phyloP scores from a whole-genome alignment of 2,888 invertebrate genomes.

The Drosophila infuscata region DNA sequence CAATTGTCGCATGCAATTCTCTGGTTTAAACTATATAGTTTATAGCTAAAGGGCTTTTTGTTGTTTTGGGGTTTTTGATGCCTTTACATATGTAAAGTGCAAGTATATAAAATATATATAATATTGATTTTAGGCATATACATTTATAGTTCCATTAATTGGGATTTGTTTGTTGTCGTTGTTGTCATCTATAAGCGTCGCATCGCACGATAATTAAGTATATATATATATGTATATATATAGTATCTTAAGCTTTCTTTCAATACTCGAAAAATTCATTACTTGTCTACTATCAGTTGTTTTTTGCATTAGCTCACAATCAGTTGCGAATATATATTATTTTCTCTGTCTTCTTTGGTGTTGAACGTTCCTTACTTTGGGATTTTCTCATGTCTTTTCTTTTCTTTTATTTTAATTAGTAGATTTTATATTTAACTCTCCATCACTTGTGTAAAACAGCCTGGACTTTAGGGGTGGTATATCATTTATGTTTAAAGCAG shows the following conservation, averaged over 20 bases:
- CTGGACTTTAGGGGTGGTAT: neutral
- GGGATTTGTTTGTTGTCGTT: conserved; percentile 48
- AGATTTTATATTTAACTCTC: conserved; percentile 27
- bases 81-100: conserved; percentile 57
- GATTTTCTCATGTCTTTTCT: conserved; percentile 46
- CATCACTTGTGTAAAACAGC: conserved; percentile 33
- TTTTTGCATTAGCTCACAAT: conserved; percentile 66
- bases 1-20: conserved; percentile 46
- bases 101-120: conserved; percentile 73
- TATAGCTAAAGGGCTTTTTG: conserved; percentile 19
- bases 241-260: conserved; percentile 27
- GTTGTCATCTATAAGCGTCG: conserved; percentile 28
- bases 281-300: conserved; percentile 43
- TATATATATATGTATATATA: conserved; percentile 64
- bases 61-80: conserved; percentile 36
- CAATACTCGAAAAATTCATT: conserved; percentile 21
- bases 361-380: conserved; percentile 54
- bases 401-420: conserved; percentile 3
- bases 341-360: conserved; percentile 67
- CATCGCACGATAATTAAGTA: conserved; percentile 25
- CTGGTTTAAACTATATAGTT: conserved; percentile 37
- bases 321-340: conserved; percentile 55
- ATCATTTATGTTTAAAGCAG: conserved; percentile 70
- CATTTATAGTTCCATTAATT: conserved; percentile 55
- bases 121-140: conserved; percentile 52